Conservation (phyloP, 2,888 invertebrate genomes). For the Amblyjoppa fuscipennis region DNA sequence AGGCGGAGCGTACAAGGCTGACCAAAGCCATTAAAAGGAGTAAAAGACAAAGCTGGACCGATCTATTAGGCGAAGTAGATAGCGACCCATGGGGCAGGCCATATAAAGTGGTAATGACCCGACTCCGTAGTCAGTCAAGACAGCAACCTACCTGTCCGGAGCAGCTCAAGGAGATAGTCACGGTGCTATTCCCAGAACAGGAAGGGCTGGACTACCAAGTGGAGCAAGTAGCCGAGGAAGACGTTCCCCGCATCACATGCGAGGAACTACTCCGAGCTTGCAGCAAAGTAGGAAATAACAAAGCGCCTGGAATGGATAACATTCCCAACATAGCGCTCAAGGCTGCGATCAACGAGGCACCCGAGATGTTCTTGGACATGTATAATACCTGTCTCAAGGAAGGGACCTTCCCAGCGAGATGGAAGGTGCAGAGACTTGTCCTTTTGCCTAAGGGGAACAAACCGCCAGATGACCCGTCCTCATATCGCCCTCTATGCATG, state of each 20-base stretch:
- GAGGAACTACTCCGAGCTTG: too few species aligned
- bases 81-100: conserved; percentile 62
- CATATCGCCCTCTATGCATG: conserved; percentile 35
- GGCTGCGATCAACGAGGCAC: conserved; percentile 13
- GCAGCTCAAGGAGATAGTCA: too few species aligned
- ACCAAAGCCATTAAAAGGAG: conserved; percentile 48
- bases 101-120: conserved; percentile 65
- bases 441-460: conserved; percentile 58
- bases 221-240: too few species aligned
- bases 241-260: too few species aligned
- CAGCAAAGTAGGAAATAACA: too few species aligned
- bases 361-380: too few species aligned
- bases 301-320: too few species aligned
- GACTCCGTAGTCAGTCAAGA: conserved; percentile 50
- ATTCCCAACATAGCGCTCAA: background rate
- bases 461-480: conserved; percentile 35
- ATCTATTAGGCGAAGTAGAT: conserved; percentile 56
- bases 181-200: too few species aligned
- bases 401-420: too few species aligned
- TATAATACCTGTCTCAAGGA: too few species aligned
- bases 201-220: too few species aligned
- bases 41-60: conserved; percentile 54
- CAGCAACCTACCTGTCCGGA: conserved; percentile 61
- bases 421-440: too few species aligned
- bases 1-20: conserved; percentile 37